These are phyloP conservation scores for Aleadryas rufinucha DNA, from an alignment of 2,113 vertebrate species.

Conservation along the genomic window DNA sequence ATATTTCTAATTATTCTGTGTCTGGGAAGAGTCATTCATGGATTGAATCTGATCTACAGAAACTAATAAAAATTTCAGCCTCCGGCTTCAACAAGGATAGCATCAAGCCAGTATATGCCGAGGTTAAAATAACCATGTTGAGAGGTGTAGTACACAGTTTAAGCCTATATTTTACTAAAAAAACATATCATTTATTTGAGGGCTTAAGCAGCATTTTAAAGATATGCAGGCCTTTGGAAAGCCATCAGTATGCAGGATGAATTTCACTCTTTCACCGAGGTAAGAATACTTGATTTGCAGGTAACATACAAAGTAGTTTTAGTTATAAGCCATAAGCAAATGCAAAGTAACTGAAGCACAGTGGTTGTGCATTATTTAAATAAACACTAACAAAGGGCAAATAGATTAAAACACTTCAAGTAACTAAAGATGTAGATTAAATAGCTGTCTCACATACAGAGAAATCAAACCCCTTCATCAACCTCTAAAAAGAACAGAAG, in stretches of 20 bases:
- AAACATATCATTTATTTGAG: neutral
- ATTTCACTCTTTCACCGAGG: neutral
- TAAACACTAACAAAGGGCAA: neutral
- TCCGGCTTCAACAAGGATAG: neutral
- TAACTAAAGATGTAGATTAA: neutral
- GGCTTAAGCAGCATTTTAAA: neutral
- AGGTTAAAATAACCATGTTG: neutral
- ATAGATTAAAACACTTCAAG: neutral
- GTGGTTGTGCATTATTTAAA: neutral
- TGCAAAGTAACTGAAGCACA: neutral
- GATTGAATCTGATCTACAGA: neutral
- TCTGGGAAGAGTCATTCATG: neutral
- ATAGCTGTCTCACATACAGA: neutral
- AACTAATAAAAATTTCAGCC: neutral
- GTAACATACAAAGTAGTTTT: neutral
- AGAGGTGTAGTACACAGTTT: neutral
- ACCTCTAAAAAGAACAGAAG: neutral
- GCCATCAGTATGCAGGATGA: neutral
- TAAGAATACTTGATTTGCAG: neutral
- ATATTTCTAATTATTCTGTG: neutral
- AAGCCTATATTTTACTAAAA: neutral
- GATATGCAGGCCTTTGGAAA: neutral
- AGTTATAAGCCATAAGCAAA: neutral
- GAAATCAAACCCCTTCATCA: neutral
- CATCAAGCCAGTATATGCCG: neutral